Conservation (phyloP, 2,797 vertebrate genomes). For the Phoeniculus purpureus region DNA sequence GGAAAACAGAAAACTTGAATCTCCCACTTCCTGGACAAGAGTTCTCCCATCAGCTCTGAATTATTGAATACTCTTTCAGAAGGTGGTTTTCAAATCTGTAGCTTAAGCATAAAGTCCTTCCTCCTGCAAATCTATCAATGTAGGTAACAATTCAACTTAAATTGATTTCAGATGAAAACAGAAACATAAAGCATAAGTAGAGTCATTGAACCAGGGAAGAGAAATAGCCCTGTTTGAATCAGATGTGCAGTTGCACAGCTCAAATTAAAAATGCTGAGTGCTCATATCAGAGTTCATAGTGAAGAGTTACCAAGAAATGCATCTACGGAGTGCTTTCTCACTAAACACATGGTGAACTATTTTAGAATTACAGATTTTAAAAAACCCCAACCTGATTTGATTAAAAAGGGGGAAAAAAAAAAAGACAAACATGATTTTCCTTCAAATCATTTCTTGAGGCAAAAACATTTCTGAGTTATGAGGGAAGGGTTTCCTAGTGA, state of each 20-base stretch:
- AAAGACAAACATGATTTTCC: background rate
- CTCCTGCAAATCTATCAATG: conserved; percentile 12
- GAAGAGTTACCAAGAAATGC: background rate
- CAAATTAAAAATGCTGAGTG: conserved; percentile 23
- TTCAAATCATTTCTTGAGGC: background rate
- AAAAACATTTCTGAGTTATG: background rate
- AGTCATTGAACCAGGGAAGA: background rate
- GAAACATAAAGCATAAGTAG: conserved; percentile 6
- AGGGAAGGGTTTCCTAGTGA: background rate
- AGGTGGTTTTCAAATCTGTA: conserved; percentile 22
- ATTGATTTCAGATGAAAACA: conserved; percentile 55
- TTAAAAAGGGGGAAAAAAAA: background rate
- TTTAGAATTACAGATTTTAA: conserved; percentile 1
- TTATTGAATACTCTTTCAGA: conserved; percentile 34
- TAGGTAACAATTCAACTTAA: background rate
- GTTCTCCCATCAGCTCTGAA: background rate
- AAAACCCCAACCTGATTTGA: background rate
- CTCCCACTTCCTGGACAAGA: background rate
- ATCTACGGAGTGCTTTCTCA: background rate
- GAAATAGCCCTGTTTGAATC: conserved; percentile 26
- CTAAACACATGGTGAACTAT: background rate
- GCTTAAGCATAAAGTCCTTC: conserved; percentile 19
- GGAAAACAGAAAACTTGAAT: background rate
- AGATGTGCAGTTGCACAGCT: background rate
- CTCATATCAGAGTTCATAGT: background rate